Conservation (phyloP, 2,113 vertebrate genomes). For the Amia ocellicauda region DNA sequence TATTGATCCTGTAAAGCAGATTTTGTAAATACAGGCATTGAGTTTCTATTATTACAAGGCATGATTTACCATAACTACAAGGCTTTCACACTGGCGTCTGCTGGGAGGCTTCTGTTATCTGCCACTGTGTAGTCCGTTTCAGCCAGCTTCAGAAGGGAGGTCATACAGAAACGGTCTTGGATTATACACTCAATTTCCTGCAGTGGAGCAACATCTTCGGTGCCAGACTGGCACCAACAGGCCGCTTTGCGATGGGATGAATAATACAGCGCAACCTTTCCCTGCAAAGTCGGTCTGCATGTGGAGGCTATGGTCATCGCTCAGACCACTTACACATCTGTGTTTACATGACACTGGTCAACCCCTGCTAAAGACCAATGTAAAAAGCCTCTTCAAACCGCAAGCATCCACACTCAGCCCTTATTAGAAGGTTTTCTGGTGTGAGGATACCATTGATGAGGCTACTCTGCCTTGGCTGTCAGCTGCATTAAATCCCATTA, state of each 20-base stretch:
- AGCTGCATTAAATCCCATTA: constrained; percentile 13
- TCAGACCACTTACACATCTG: constrained; percentile 2
- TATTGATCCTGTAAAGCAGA: too few species aligned
- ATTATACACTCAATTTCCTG: neutral
- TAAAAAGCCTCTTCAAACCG: neutral
- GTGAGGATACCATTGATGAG: constrained; percentile 10
- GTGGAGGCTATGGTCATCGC: neutral
- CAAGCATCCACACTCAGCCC: neutral
- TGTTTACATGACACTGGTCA: constrained; percentile 11
- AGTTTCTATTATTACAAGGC: too few species aligned
- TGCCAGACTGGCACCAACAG: too few species aligned
- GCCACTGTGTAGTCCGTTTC: too few species aligned
- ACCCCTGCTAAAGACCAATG: neutral
- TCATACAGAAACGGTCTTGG: neutral
- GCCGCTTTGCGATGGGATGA: neutral
- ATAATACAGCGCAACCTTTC: neutral
- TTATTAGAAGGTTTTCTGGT: neutral
- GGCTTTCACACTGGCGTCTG: too few species aligned
- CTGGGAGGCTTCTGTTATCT: too few species aligned
- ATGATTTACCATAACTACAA: too few species aligned
- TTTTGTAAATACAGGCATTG: too few species aligned
- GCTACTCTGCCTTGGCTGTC: neutral
- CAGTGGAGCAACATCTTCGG: neutral
- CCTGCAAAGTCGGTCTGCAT: neutral
- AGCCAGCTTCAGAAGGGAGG: too few species aligned